Evolutionary conservation across 2,888 invertebrate species (phyloP).

Genomic region (Ichneumoninae sp.): DNA sequence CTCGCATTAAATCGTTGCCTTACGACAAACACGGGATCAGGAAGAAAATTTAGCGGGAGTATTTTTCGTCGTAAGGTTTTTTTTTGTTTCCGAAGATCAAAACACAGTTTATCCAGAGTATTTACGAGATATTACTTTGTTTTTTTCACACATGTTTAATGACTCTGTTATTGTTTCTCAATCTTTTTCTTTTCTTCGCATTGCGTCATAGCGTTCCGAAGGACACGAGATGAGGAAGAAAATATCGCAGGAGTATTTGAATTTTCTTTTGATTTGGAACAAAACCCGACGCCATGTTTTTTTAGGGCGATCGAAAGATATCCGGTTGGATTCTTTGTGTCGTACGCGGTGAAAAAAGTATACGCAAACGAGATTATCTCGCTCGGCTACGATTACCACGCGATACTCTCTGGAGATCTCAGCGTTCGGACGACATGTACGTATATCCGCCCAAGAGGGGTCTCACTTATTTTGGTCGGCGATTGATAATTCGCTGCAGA

Average conservation of each 20-base stretch:
- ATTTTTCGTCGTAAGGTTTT: background rate
- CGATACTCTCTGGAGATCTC: background rate
- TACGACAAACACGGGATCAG: background rate
- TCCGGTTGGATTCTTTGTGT: background rate
- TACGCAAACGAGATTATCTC: background rate
- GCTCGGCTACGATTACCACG: background rate
- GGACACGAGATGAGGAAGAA: background rate
- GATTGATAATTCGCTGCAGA: constrained; percentile 23
- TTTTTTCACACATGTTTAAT: constrained; percentile 19
- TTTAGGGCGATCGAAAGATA: background rate
- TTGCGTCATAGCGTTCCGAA: background rate
- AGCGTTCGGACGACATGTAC: background rate
- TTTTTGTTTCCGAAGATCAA: background rate
- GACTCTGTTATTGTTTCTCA: constrained; percentile 26
- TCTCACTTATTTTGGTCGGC: background rate
- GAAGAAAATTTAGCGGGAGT: background rate
- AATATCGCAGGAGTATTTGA: background rate
- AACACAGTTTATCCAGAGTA: constrained; percentile 38
- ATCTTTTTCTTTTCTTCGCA: background rate
- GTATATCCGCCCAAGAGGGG: background rate
- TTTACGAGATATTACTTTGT: constrained; percentile 41
- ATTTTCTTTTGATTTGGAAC: background rate
- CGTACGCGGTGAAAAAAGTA: background rate
- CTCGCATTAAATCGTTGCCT: background rate
- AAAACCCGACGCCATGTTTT: constrained; percentile 1